Conservation (phyloP, 2,797 vertebrate genomes). For the Nannoperca australis region DNA sequence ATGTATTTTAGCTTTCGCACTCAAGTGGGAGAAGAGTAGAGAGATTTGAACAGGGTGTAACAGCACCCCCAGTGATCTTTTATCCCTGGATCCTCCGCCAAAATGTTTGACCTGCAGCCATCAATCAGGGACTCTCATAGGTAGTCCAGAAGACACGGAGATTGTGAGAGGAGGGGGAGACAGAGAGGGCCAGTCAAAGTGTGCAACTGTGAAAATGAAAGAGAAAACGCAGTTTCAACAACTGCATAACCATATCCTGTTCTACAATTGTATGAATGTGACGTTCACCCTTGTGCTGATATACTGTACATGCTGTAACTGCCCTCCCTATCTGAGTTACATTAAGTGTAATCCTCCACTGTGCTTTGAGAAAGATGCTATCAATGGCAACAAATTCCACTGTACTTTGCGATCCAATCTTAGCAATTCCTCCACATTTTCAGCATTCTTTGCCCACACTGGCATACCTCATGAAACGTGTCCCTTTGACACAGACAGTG, state of each 20-base stretch:
- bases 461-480: conserved; percentile 61
- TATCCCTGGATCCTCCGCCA: conserved; percentile 15
- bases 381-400: conserved; percentile 61
- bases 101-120: conserved; percentile 48
- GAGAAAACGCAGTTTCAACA: conserved; percentile 10
- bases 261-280: background rate
- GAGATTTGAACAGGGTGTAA: conserved; percentile 33
- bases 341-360: conserved; percentile 30
- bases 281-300: conserved; percentile 1
- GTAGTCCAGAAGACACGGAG: conserved; percentile 34
- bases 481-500: conserved; percentile 45
- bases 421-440: conserved; percentile 59
- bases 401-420: conserved; percentile 48
- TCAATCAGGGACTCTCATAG: conserved; percentile 21
- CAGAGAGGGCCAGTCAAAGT: background rate
- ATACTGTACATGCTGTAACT: conserved; percentile 1
- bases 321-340: conserved; percentile 23
- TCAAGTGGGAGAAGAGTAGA: conserved; percentile 21
- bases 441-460: conserved; percentile 66
- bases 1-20: conserved; percentile 45
- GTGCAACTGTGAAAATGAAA: conserved; percentile 4
- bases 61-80: conserved; percentile 43
- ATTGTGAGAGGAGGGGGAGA: background rate
- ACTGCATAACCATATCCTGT: background rate
- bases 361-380: conserved; percentile 41